Evolutionary conservation across 2,797 vertebrate genomes (phyloP).

Genomic region (Discoglossus pictus): DNA sequence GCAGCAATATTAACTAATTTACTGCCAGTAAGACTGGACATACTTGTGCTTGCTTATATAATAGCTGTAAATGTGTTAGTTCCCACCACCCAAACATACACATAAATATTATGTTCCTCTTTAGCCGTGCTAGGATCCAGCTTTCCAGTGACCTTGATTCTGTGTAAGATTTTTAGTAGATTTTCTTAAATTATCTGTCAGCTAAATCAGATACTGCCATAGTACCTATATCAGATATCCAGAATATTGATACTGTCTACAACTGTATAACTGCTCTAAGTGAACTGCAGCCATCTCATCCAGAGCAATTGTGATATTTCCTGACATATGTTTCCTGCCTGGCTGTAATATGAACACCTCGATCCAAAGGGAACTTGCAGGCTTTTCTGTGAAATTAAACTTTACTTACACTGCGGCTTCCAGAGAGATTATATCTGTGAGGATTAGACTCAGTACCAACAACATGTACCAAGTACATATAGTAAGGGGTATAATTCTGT

Average conservation of each 20-base stretch:
- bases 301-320: background rate
- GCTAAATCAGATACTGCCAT: slow-evolving; percentile 29
- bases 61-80: too few species aligned
- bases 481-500: too few species aligned
- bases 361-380: background rate
- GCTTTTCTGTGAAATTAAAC: background rate
- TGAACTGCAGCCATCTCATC: background rate
- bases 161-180: background rate
- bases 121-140: background rate
- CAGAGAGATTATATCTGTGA: slow-evolving; percentile 15
- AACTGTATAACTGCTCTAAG: slow-evolving; percentile 8
- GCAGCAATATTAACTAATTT: too few species aligned
- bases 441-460: slow-evolving; percentile 4
- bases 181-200: slow-evolving; percentile 25
- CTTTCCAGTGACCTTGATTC: slow-evolving; percentile 8
- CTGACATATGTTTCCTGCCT: slow-evolving; percentile 17
- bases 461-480: background rate
- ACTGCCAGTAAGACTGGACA: too few species aligned
- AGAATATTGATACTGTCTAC: slow-evolving; percentile 10
- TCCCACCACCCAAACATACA: too few species aligned
- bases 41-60: too few species aligned
- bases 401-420: slow-evolving; percentile 1
- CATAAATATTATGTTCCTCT: too few species aligned
- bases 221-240: slow-evolving; percentile 19
- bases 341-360: background rate